These are phyloP conservation scores for Lycophotia porphyrea DNA, from an alignment of 2,888 invertebrate species.

Conservation along the genomic window DNA sequence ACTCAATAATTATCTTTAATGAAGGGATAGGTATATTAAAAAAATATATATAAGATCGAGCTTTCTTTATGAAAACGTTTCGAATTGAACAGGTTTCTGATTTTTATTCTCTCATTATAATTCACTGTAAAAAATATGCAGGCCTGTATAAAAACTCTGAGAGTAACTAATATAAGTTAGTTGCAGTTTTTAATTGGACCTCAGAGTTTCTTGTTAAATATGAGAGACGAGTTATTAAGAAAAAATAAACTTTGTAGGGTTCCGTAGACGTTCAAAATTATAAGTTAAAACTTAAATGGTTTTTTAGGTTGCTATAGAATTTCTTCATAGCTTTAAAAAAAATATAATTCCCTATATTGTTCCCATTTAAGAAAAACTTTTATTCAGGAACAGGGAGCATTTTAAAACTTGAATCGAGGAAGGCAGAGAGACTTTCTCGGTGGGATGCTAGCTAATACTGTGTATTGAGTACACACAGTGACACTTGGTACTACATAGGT, in stretches of 20 bases:
- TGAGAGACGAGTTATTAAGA: constrained; percentile 21
- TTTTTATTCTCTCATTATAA: constrained; percentile 2
- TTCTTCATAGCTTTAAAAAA: neutral
- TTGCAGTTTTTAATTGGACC: constrained; percentile 55
- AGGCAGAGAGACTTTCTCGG: neutral
- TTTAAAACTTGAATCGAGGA: neutral
- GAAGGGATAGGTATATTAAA: neutral
- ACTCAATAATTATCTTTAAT: neutral
- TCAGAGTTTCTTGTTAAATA: constrained; percentile 20
- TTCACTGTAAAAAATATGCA: constrained; percentile 33
- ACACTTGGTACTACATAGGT: too few species aligned
- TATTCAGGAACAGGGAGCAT: neutral
- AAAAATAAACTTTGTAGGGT: constrained; percentile 13
- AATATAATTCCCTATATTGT: neutral
- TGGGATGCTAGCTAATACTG: too few species aligned
- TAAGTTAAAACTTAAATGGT: neutral
- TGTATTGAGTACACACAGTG: too few species aligned
- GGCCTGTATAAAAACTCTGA: constrained; percentile 23
- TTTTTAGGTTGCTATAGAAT: neutral
- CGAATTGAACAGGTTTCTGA: neutral
- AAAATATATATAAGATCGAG: neutral
- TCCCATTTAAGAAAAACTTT: neutral
- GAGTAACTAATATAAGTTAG: constrained; percentile 36
- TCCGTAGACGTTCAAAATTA: constrained; percentile 7
- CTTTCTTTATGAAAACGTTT: neutral